These are phyloP conservation scores for Nemotelus nigrinus DNA, from an alignment of 2,888 invertebrate species.

Conservation along the genomic window DNA sequence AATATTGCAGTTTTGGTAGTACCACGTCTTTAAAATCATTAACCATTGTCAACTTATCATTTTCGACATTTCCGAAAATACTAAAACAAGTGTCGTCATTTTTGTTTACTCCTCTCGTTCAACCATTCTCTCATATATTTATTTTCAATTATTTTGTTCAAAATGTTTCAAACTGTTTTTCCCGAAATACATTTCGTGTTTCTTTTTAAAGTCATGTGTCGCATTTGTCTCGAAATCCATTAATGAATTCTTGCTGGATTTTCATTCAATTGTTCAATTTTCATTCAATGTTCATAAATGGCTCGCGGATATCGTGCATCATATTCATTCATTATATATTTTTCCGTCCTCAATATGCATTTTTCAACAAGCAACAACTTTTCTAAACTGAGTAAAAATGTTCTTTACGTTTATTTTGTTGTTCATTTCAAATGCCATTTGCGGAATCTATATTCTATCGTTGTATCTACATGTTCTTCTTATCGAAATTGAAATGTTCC, in stretches of 20 bases:
- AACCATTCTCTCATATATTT: background rate
- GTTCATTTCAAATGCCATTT: too few species aligned
- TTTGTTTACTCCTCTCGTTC: background rate
- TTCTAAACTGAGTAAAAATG: background rate
- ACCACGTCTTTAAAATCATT: constrained; percentile 60
- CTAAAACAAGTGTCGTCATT: background rate
- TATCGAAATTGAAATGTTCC: too few species aligned
- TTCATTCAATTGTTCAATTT: background rate
- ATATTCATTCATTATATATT: background rate
- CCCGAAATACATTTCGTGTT: background rate
- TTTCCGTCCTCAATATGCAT: background rate
- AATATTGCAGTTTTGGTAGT: constrained; percentile 96
- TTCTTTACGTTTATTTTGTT: too few species aligned
- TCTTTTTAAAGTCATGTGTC: background rate
- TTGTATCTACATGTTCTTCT: too few species aligned
- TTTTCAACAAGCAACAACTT: background rate
- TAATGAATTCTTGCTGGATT: background rate
- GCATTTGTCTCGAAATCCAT: background rate
- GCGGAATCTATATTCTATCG: too few species aligned
- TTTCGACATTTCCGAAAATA: background rate
- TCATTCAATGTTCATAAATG: constrained; percentile 20
- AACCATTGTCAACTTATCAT: constrained; percentile 2
- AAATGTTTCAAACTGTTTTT: background rate
- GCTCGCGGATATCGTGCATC: background rate
- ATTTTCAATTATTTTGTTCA: background rate